Conservation (phyloP, 2,888 invertebrate genomes). For the Cantharis flavilabris region DNA sequence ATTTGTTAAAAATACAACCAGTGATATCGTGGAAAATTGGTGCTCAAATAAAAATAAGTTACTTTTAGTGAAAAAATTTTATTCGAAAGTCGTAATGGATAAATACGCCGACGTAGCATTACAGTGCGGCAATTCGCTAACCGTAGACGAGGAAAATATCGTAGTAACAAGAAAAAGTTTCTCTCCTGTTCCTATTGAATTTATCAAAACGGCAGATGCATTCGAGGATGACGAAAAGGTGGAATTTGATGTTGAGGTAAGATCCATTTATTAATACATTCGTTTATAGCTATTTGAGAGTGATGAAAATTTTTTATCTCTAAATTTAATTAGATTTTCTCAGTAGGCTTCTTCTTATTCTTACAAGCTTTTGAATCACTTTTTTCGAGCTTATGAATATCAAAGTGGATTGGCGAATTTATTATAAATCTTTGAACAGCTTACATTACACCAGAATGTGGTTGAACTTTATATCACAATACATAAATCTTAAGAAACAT, state of each 20-base stretch:
- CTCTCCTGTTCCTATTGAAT: conserved; percentile 29
- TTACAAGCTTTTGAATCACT: background rate
- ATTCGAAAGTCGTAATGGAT: background rate
- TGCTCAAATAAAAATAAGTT: background rate
- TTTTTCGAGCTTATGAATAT: background rate
- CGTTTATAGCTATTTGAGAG: background rate
- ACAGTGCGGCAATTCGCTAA: conserved; percentile 40
- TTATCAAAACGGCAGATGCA: background rate
- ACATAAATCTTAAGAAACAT: background rate
- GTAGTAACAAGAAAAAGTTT: conserved; percentile 37
- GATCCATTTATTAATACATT: background rate
- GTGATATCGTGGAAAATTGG: background rate
- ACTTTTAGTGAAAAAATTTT: background rate
- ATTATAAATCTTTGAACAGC: background rate
- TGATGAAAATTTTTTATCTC: background rate
- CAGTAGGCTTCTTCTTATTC: background rate
- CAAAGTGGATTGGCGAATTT: background rate
- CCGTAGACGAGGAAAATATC: conserved; percentile 42
- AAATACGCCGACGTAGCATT: conserved; percentile 6
- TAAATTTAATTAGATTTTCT: background rate
- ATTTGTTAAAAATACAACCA: background rate
- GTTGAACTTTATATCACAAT: background rate
- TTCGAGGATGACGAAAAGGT: background rate
- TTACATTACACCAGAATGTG: background rate
- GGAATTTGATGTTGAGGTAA: background rate